These are phyloP conservation scores for Tauraco hartlaubi DNA, from an alignment of 2,797 vertebrate genomes.

Conservation along the genomic window DNA sequence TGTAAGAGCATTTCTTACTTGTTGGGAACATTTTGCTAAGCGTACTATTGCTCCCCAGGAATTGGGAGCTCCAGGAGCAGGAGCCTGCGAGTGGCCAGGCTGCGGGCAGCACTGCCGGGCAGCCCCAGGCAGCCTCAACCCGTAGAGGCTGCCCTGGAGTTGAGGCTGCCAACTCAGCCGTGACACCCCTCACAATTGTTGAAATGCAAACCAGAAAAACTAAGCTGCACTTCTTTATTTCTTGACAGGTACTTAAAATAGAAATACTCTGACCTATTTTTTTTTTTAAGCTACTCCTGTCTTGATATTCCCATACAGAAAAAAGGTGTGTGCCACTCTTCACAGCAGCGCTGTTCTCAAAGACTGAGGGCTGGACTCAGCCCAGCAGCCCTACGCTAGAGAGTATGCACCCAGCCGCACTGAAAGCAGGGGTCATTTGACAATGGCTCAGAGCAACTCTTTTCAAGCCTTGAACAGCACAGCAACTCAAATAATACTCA, in stretches of 20 bases:
- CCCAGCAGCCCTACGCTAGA: not conserved
- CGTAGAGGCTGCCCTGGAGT: not conserved
- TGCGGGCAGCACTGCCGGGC: not conserved
- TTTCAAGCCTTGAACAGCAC: not conserved
- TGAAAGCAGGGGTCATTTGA: not conserved
- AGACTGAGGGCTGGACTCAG: slow-evolving; percentile 1
- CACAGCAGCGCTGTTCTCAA: not conserved
- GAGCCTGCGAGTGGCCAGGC: not conserved
- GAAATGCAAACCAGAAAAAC: slow-evolving; percentile 1
- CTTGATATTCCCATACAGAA: not conserved
- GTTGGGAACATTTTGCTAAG: not conserved
- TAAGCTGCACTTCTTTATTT: not conserved
- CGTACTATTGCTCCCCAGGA: fast-evolving
- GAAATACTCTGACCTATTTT: slow-evolving; percentile 29
- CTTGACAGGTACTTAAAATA: slow-evolving; percentile 21
- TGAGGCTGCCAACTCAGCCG: not conserved
- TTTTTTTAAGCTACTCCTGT: not conserved
- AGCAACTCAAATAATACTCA: slow-evolving; percentile 9
- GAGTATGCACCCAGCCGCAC: not conserved
- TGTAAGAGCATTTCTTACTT: slow-evolving; percentile 15
- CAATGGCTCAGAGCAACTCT: not conserved
- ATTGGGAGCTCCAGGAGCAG: fast-evolving
- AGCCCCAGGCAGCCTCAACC: not conserved
- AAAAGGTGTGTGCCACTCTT: not conserved
- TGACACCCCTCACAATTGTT: not conserved